Percentiles rank a stretch among this genome's conserved stretches.
Evolutionary conservation across 2,797 vertebrate species (phyloP).

Genomic region (Xiphorhynchus erythropygius): DNA sequence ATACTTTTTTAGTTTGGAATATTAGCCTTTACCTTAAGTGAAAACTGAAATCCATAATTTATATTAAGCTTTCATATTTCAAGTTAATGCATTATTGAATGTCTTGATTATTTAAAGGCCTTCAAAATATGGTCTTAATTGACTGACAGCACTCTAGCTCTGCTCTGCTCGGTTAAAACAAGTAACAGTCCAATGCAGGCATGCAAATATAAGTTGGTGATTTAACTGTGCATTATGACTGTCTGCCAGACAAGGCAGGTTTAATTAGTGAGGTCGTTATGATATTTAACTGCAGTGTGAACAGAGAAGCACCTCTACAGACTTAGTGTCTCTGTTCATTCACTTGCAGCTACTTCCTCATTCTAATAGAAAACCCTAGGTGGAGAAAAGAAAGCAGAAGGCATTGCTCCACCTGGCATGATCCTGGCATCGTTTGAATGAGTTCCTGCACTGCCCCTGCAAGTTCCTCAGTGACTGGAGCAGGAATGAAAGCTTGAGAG

Average conservation of each 20-base stretch:
- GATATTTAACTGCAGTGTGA: background rate
- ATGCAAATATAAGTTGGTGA: background rate
- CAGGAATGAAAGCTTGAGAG: background rate
- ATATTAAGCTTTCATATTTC: background rate
- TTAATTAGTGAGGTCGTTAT: background rate
- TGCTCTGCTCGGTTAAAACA: background rate
- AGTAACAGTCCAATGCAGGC: background rate
- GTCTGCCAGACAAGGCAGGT: background rate
- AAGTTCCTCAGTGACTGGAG: background rate
- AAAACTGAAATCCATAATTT: background rate
- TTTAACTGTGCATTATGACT: background rate
- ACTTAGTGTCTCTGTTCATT: background rate
- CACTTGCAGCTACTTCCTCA: background rate
- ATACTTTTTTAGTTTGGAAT: background rate
- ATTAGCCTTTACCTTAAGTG: background rate
- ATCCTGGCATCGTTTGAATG: background rate
- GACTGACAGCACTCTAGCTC: background rate
- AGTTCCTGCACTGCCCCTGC: background rate
- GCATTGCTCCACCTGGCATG: background rate
- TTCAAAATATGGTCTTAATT: background rate
- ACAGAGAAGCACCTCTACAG: background rate
- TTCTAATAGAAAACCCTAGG: background rate
- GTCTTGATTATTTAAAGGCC: background rate
- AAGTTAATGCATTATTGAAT: background rate
- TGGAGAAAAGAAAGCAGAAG: background rate